Evolutionary conservation across 2,797 vertebrate species (phyloP).

Genomic region (Danio aesculapii): DNA sequence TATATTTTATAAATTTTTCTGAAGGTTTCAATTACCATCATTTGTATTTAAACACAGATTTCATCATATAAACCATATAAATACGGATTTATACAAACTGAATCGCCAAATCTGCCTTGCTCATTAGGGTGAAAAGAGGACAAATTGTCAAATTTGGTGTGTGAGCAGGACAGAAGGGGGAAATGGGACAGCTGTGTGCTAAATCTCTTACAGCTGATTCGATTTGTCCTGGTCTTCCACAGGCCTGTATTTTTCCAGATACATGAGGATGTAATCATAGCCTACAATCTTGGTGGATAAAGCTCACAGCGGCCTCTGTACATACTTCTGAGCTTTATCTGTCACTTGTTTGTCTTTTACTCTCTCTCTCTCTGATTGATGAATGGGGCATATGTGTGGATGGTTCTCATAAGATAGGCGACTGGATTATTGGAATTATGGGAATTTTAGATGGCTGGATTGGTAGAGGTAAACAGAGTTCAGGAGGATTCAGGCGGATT

Average conservation of each 20-base stretch:
- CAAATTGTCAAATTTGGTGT: constrained; percentile 34
- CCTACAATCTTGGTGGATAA: constrained; percentile 76
- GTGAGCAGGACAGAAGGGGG: constrained; percentile 61
- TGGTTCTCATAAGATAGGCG: constrained; percentile 20
- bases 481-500: constrained; percentile 39
- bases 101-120: too few species aligned
- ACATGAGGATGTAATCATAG: constrained; percentile 76
- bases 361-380: constrained; percentile 40
- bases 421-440: constrained; percentile 46
- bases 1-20: too few species aligned
- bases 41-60: too few species aligned
- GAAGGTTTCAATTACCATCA: too few species aligned
- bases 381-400: constrained; percentile 35
- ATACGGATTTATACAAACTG: too few species aligned
- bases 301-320: constrained; percentile 48
- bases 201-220: constrained; percentile 81
- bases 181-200: constrained; percentile 78
- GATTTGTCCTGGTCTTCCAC: constrained; percentile 77
- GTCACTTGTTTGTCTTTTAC: background rate
- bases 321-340: constrained; percentile 17
- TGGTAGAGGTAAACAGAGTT: constrained; percentile 36
- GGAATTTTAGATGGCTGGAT: constrained; percentile 24
- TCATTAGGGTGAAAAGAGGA: constrained; percentile 44
- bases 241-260: constrained; percentile 67
- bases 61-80: too few species aligned